Base-by-base conservation (phyloP, 1,140 invertebrate genomes). In the Drosophila nikananu region DNA sequence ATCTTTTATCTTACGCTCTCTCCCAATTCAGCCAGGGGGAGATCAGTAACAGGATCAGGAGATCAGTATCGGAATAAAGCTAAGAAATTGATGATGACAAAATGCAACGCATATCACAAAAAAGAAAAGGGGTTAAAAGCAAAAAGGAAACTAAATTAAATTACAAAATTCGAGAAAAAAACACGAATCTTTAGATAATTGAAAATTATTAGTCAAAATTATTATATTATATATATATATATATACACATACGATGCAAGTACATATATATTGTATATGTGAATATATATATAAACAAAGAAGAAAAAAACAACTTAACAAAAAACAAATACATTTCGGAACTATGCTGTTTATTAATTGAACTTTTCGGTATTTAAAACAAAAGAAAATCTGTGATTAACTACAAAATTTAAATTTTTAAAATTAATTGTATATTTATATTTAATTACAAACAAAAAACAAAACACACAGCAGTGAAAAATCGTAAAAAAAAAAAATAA, bases 351-450 rank as follows among this genome's bases (percentile, higher is more conserved):
- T 91, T 79, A 83, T 75, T 84, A 86, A 90, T 91, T 86, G 76
- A 84, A 84, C 79, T 80, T 92, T 92, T 91, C 76, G 87, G 83
- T 83, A 91, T 86, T 89, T 86, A 81, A 87, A 86, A 90, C 70
- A 78, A 90, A 91, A 83, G 52, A 90, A 84, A 92, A 92, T 92
- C 91, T 92, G 91, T 92, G 91, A 92, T 92, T 92, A 83, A 86
- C 86, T 90, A 90, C 84, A 92, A 92, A 92, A 86, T 91, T 86
- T 83, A 91, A 91, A 83, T 77, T 91, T 91, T 87, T 27, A 81
- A 89, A 83, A 89, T 78, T 79, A 79, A 89, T 75, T 84, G 70
- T 89, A 84, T 89, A 89, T 77, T 84, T 84, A 81, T 73, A 66
- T 58, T 72, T 66, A 60, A 83, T 64, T 61, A 58, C 48, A 41